Conservation (phyloP, 1,140 invertebrate genomes). For the Pogonomyrmex californicus region DNA sequence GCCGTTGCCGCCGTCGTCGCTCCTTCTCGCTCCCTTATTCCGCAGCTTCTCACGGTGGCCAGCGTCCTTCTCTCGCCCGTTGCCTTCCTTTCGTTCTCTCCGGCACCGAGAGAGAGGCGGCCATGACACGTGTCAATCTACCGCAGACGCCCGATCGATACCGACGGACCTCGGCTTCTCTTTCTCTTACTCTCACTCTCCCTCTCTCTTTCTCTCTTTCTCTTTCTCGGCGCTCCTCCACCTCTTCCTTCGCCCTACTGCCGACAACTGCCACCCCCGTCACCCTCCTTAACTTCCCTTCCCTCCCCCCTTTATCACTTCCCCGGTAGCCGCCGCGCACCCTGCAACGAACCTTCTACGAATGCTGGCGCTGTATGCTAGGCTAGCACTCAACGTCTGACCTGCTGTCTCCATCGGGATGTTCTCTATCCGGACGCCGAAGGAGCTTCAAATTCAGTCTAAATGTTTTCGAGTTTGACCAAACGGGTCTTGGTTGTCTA, state of each 20-base stretch:
- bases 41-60: constrained; percentile 59
- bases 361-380: constrained; percentile 75
- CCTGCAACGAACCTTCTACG: constrained; percentile 71
- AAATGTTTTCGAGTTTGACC: constrained; percentile 52
- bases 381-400: constrained; percentile 71
- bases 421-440: constrained; percentile 52
- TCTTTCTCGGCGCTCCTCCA: constrained; percentile 54
- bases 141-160: constrained; percentile 87
- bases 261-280: constrained; percentile 71
- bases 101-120: constrained; percentile 81
- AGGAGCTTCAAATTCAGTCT: constrained; percentile 51
- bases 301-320: constrained; percentile 66
- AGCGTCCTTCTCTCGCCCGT: constrained; percentile 63
- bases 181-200: constrained; percentile 56
- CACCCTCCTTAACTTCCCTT: constrained; percentile 64
- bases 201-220: constrained; percentile 66
- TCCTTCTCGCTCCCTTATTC: constrained; percentile 70
- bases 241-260: constrained; percentile 75
- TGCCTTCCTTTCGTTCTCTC: constrained; percentile 68
- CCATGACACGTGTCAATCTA: constrained; percentile 87
- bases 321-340: constrained; percentile 62
- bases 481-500: constrained; percentile 11
- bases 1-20: constrained; percentile 62
- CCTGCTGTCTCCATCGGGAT: constrained; percentile 71
- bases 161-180: constrained; percentile 83